phyloP scores from a whole-genome alignment of 2,888 invertebrate genomes.

The Chloromyia formosa region DNA sequence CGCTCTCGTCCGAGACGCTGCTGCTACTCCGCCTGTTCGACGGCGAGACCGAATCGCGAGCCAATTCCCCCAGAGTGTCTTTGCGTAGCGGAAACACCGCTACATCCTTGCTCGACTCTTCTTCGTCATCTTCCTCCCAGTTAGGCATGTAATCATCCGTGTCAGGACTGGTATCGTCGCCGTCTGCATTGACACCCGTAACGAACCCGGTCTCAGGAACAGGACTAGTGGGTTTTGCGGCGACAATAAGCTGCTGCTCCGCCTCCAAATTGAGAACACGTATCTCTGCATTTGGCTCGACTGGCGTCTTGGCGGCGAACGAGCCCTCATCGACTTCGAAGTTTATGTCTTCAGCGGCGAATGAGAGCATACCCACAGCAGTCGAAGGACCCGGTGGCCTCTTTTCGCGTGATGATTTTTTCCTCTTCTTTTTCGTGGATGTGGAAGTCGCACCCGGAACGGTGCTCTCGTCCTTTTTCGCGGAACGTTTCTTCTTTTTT shows the following conservation, averaged over 20 bases:
- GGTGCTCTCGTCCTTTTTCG: constrained; percentile 10
- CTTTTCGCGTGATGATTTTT: constrained; percentile 45
- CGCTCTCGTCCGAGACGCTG: constrained; percentile 3
- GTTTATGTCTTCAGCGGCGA: constrained; percentile 52
- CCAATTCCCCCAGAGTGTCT: not conserved
- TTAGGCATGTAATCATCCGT: constrained; percentile 63
- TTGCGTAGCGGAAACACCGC: constrained; percentile 45
- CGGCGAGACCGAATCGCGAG: not conserved
- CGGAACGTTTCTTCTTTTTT: constrained; percentile 50
- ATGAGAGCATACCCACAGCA: constrained; percentile 51
- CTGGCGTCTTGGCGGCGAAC: not conserved
- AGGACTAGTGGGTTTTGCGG: no score
- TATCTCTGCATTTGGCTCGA: not conserved
- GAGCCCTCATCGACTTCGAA: constrained; percentile 47
- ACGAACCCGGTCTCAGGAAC: not conserved
- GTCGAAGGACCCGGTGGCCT: constrained; percentile 53
- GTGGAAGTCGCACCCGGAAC: no score
- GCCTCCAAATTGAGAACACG: no score
- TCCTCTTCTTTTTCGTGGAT: constrained; percentile 45
- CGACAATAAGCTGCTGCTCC: not conserved
- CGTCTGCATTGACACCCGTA: not conserved
- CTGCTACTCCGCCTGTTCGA: not conserved
- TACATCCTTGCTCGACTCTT: constrained; percentile 18
- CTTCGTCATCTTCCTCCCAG: constrained; percentile 62
- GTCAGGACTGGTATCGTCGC: constrained; percentile 58